Evolutionary conservation across 35 echinoderm and acorn worm genomes (phyloP).

Genomic region (Amphiura filiformis): DNA sequence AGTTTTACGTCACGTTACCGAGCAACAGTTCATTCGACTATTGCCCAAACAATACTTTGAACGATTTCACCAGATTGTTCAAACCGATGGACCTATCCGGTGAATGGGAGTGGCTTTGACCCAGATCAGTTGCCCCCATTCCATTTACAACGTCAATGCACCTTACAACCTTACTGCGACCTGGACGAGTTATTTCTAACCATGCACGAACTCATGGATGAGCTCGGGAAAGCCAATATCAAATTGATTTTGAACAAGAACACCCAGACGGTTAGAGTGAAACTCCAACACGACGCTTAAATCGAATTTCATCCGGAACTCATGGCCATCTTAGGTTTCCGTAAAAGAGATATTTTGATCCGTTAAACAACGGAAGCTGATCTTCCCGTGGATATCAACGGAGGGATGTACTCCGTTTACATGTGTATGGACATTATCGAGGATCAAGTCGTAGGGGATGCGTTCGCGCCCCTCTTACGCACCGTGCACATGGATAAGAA

Average conservation of each 20-base stretch:
- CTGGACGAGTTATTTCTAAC: neutral
- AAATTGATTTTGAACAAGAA: neutral
- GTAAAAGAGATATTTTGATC: neutral
- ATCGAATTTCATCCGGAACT: neutral
- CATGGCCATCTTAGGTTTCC: neutral
- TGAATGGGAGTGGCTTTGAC: slow-evolving; percentile 21
- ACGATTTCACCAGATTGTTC: slow-evolving; percentile 13
- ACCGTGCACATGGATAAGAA: slow-evolving; percentile 12
- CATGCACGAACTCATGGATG: neutral
- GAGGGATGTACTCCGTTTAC: slow-evolving; percentile 24
- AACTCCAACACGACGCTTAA: neutral
- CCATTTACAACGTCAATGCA: slow-evolving; percentile 22
- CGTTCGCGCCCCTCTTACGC: slow-evolving; percentile 24
- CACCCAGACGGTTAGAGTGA: neutral
- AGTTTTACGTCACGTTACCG: too few relatives aligned
- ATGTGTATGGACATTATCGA: slow-evolving; percentile 38
- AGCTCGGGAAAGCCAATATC: neutral
- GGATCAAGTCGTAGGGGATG: slow-evolving; percentile 38
- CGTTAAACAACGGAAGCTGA: neutral
- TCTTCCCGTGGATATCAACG: slow-evolving; percentile 8
- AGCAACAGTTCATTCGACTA: slow-evolving; percentile 29
- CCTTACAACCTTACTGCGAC: slow-evolving; percentile 32
- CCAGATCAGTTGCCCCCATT: slow-evolving; percentile 39
- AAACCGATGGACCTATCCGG: neutral
- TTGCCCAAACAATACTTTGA: slow-evolving; percentile 18